A percentile compares a stretch with the other conserved stretches of the same genome.
Evolutionary conservation across 2,797 vertebrate species (phyloP).

Genomic region (Ptychadena robeensis): DNA sequence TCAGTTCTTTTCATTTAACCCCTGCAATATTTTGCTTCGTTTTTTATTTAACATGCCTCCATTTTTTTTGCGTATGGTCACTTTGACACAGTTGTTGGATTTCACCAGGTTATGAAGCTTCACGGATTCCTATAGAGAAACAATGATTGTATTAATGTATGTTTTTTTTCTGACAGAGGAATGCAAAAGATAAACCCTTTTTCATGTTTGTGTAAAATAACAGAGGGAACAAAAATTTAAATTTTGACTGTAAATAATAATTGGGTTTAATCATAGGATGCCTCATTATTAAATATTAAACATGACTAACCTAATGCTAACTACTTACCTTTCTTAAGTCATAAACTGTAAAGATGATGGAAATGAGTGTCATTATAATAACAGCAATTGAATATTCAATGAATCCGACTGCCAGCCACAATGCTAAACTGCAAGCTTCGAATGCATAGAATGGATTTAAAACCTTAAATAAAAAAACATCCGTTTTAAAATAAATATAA

Average conservation of each 20-base stretch:
- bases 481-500: neutral
- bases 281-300: neutral
- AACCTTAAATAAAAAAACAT: constrained; percentile 63
- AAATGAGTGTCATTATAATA: constrained; percentile 69
- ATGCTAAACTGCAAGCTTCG: constrained; percentile 72
- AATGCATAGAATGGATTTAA: constrained; percentile 75
- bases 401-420: constrained; percentile 73
- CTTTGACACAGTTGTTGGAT: constrained; percentile 56
- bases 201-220: neutral
- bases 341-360: constrained; percentile 70
- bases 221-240: neutral
- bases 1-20: neutral
- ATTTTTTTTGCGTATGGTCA: constrained; percentile 59
- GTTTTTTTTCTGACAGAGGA: neutral
- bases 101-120: constrained; percentile 68
- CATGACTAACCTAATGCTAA: neutral
- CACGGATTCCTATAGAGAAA: constrained; percentile 67
- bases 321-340: constrained; percentile 71
- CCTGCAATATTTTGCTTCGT: neutral
- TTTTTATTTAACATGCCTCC: constrained; percentile 64
- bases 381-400: constrained; percentile 70
- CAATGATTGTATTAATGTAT: neutral
- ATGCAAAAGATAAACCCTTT: neutral
- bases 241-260: neutral
- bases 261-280: neutral